Evolutionary conservation across 1,140 invertebrate genomes (phyloP).

Genomic region (Drosophila tsacasi): DNA sequence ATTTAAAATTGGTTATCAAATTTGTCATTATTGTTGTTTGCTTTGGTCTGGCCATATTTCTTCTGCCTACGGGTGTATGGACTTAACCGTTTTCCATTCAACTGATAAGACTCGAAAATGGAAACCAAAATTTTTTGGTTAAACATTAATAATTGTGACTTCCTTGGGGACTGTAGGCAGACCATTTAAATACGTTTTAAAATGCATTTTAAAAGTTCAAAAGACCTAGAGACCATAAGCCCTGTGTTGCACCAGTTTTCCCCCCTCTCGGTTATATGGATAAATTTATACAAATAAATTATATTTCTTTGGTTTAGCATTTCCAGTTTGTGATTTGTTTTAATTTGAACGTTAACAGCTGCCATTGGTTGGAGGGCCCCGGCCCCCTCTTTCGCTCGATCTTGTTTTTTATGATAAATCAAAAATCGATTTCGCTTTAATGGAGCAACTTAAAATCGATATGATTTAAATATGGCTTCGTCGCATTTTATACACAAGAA

Average conservation of each 20-base stretch:
- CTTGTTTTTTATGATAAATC: slow-evolving; percentile 70
- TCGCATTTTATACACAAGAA: slow-evolving; percentile 20
- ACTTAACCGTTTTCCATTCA: slow-evolving; percentile 37
- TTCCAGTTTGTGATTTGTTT: slow-evolving; percentile 67
- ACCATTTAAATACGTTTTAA: slow-evolving; percentile 30
- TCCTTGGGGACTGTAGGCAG: slow-evolving; percentile 29
- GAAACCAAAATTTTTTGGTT: slow-evolving; percentile 13
- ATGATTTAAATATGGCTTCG: slow-evolving; percentile 69
- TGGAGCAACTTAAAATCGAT: slow-evolving; percentile 56
- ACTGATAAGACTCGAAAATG: slow-evolving; percentile 26
- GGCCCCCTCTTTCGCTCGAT: background rate
- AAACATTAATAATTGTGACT: slow-evolving; percentile 46
- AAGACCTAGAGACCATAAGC: background rate
- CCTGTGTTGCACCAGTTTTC: slow-evolving; percentile 54
- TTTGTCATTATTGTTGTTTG: slow-evolving; percentile 65
- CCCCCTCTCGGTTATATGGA: slow-evolving; percentile 10
- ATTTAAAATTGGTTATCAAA: slow-evolving; percentile 73
- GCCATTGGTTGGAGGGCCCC: slow-evolving; percentile 16
- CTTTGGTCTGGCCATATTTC: slow-evolving; percentile 10
- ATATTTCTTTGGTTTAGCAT: slow-evolving; percentile 66
- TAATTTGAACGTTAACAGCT: slow-evolving; percentile 39
- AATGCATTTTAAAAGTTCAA: slow-evolving; percentile 18
- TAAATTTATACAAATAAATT: slow-evolving; percentile 59
- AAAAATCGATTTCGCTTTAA: slow-evolving; percentile 67
- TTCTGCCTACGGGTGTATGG: slow-evolving; percentile 2